A percentile compares a stretch with the other conserved stretches of the same genome.
These are phyloP conservation scores for Cryptus armator DNA, from an alignment of 2,888 invertebrate species.

Conservation along the genomic window DNA sequence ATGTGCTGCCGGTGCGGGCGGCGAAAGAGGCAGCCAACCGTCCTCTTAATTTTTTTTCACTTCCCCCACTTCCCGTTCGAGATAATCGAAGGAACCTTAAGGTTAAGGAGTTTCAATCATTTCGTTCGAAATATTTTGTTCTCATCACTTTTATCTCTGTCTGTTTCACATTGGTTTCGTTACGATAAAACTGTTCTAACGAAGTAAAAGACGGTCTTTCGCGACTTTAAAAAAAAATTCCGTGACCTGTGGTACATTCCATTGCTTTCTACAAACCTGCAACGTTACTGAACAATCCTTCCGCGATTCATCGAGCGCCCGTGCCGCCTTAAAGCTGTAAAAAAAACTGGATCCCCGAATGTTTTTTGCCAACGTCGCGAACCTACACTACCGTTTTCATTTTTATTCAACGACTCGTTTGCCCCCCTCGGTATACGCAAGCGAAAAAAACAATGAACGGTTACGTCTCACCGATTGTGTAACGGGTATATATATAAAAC, in stretches of 20 bases:
- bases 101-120: not conserved
- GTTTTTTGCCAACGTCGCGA: slow-evolving; percentile 41
- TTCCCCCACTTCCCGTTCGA: not conserved
- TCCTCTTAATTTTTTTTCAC: not conserved
- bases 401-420: slow-evolving; percentile 45
- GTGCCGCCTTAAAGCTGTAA: slow-evolving; percentile 12
- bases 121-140: not conserved
- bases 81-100: slow-evolving; percentile 4
- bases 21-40: slow-evolving; percentile 25
- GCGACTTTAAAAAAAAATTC: not conserved
- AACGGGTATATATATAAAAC: slow-evolving; percentile 34
- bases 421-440: not conserved
- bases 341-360: slow-evolving; percentile 19
- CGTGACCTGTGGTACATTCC: not conserved
- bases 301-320: not conserved
- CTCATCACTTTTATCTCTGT: not conserved
- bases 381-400: slow-evolving; percentile 37
- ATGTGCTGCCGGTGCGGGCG: slow-evolving; percentile 12
- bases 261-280: not conserved
- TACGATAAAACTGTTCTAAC: not conserved
- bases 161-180: not conserved
- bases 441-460: slow-evolving; percentile 48
- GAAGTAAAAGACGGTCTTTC: not conserved
- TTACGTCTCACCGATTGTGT: slow-evolving; percentile 43
- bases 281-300: not conserved